Percentiles rank a stretch among this genome's conserved stretches.
phyloP scores from a whole-genome alignment of 2,113 vertebrate genomes.

The Pleuronectes platessa region DNA sequence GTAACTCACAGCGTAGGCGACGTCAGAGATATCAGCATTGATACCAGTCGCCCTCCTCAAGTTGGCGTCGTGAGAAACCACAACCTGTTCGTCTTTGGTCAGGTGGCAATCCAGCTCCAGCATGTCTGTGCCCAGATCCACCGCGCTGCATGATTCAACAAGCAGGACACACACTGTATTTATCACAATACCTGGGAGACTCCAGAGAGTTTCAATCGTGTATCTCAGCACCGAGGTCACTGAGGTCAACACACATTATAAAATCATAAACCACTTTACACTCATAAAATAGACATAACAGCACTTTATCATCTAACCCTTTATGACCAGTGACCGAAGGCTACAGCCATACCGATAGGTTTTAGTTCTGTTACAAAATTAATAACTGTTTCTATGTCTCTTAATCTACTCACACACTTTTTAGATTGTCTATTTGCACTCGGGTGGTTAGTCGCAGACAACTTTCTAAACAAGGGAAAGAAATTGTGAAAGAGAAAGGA shows the following conservation, averaged over 20 bases:
- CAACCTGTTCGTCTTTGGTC: constrained; percentile 95
- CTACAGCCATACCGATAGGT: not conserved
- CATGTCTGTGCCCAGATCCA: constrained; percentile 95
- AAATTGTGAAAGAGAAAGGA: too few species aligned
- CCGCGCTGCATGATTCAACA: constrained; percentile 83
- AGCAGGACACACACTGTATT: not conserved
- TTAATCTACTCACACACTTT: too few species aligned
- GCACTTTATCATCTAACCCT: not conserved
- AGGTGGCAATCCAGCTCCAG: constrained; percentile 97
- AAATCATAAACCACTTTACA: not conserved
- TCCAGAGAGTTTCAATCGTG: not conserved
- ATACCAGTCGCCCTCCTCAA: constrained; percentile 90
- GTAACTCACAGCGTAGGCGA: constrained; percentile 90
- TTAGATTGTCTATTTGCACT: too few species aligned
- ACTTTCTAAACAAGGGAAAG: too few species aligned
- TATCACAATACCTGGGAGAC: not conserved
- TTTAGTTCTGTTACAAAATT: too few species aligned
- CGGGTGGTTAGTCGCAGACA: too few species aligned
- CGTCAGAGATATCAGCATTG: constrained; percentile 86
- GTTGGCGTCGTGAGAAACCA: constrained; percentile 94
- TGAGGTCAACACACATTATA: not conserved
- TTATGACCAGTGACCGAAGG: not conserved
- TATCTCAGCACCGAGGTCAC: not conserved
- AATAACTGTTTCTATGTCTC: too few species aligned
- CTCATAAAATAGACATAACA: not conserved